Percentiles rank a stretch among this genome's conserved stretches.
Conservation (phyloP, 2,113 vertebrate genomes). For the Todiramphus chloris region DNA sequence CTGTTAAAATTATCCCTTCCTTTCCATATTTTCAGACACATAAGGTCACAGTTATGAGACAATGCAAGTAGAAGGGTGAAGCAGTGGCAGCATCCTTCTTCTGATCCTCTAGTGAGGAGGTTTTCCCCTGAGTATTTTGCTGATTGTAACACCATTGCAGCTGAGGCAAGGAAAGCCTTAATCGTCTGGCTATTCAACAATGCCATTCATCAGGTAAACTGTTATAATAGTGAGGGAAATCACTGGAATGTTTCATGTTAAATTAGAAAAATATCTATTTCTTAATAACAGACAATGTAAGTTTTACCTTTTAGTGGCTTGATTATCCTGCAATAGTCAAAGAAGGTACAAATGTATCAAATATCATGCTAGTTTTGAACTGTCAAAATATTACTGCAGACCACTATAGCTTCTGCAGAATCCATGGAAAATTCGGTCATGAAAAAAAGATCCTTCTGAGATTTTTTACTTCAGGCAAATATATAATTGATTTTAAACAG, state of each 20-base stretch:
- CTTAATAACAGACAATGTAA: background rate
- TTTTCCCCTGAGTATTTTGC: background rate
- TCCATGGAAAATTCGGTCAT: background rate
- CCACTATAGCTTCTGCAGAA: background rate
- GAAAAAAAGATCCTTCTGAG: slow-evolving; percentile 1
- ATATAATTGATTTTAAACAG: slow-evolving; percentile 29
- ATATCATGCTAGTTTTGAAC: slow-evolving; percentile 9
- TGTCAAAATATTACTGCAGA: slow-evolving; percentile 41
- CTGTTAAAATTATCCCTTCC: background rate
- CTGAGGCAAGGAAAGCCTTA: background rate
- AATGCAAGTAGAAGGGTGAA: background rate
- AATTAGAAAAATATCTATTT: background rate
- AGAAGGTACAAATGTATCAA: slow-evolving; percentile 11
- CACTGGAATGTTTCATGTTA: background rate
- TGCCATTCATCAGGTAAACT: background rate
- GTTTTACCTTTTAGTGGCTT: background rate
- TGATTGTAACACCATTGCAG: background rate
- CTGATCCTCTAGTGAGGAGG: background rate
- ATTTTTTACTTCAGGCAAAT: slow-evolving; percentile 20
- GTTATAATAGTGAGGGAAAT: background rate
- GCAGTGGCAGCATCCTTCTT: background rate
- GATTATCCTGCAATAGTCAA: background rate
- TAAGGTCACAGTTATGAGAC: background rate
- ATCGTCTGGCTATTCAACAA: background rate
- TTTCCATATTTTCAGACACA: background rate